phyloP scores from a whole-genome alignment of 2,797 vertebrate species.

The Uromys caudimaculatus region DNA sequence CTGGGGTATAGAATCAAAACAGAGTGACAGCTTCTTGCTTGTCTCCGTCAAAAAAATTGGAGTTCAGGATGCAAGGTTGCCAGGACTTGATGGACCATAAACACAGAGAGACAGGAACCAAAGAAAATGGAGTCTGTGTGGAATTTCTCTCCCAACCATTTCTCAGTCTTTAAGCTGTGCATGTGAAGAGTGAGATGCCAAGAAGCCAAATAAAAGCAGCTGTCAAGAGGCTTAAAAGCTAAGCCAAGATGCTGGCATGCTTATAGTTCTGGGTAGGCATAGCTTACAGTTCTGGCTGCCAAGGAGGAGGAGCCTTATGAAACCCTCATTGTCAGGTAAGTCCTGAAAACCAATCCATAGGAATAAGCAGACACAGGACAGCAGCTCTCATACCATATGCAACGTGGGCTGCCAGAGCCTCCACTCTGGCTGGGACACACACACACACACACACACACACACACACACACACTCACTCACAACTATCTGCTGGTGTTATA shows the following conservation, averaged over 20 bases:
- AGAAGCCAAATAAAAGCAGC: conserved; percentile 23
- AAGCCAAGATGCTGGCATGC: not conserved
- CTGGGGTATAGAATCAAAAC: not conserved
- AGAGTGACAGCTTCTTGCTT: conserved; percentile 6
- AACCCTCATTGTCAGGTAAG: not conserved
- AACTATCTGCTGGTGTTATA: too few species aligned
- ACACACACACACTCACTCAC: too few species aligned
- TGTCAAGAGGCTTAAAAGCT: conserved; percentile 32
- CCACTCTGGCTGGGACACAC: not conserved
- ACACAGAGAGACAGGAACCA: not conserved
- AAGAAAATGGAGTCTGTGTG: not conserved
- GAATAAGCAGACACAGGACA: not conserved
- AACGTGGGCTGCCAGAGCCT: not conserved
- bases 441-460: not conserved
- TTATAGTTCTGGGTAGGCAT: not conserved
- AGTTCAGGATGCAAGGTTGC: not conserved
- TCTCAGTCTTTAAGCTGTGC: conserved; percentile 27
- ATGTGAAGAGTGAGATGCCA: not conserved
- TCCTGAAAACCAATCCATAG: not conserved
- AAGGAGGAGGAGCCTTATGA: not conserved
- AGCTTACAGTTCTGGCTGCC: not conserved
- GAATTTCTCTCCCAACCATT: not conserved
- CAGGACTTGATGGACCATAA: not conserved
- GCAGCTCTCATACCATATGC: not conserved
- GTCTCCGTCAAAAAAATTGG: not conserved